These are phyloP conservation scores for Capromys pilorides DNA, from an alignment of 2,797 vertebrate genomes.

Conservation along the genomic window DNA sequence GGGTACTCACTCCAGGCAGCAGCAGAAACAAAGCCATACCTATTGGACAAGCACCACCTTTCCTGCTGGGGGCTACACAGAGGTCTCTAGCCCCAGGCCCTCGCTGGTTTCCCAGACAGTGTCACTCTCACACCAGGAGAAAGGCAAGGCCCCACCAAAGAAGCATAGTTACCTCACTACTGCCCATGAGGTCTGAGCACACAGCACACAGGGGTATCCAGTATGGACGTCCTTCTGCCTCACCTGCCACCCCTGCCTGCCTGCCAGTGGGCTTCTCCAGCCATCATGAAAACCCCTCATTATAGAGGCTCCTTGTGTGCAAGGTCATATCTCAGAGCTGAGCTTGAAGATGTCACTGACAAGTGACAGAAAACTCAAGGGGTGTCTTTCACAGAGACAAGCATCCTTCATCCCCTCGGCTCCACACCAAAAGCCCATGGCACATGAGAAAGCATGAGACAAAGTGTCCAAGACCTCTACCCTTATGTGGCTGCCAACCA, in stretches of 20 bases:
- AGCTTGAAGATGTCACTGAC: background rate
- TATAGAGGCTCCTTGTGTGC: background rate
- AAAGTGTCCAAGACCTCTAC: background rate
- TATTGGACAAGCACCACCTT: background rate
- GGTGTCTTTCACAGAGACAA: background rate
- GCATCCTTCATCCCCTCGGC: background rate
- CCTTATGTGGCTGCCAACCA: background rate
- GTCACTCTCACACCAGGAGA: background rate
- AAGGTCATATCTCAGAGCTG: background rate
- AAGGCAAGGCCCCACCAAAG: background rate
- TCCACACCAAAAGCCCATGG: background rate
- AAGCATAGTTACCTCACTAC: background rate
- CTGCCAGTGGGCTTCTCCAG: background rate
- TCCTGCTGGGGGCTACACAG: background rate
- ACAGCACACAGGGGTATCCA: accelerated
- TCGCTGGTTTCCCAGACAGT: background rate
- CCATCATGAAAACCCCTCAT: background rate
- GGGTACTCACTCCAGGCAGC: constrained; percentile 81
- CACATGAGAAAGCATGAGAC: background rate
- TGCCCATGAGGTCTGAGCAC: background rate
- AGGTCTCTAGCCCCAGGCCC: background rate
- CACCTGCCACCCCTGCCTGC: background rate
- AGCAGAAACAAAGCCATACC: constrained; percentile 75
- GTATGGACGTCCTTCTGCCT: background rate
- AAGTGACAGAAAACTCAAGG: background rate